Percentiles rank a stretch among this genome's conserved stretches.
Evolutionary conservation across 2,113 vertebrate species (phyloP).

Genomic region (Xyrauchen texanus): DNA sequence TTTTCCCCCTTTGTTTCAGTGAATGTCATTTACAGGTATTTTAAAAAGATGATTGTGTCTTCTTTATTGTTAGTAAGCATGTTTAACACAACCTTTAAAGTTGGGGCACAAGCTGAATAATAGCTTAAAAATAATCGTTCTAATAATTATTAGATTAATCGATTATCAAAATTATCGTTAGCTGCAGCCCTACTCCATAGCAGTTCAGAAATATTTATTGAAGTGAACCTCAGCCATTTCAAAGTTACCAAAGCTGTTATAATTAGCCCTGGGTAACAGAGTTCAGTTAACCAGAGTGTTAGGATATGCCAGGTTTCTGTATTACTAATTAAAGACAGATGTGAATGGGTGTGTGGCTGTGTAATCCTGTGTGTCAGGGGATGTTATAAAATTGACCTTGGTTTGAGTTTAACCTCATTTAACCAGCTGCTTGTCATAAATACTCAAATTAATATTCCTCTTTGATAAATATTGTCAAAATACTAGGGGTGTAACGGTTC

Average conservation of each 20-base stretch:
- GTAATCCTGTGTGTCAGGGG: conserved; percentile 6
- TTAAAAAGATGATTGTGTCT: too few species aligned
- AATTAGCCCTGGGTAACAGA: conserved; percentile 56
- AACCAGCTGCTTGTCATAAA: conserved; percentile 52
- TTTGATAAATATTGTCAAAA: conserved; percentile 1
- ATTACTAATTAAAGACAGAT: conserved; percentile 64
- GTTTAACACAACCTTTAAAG: too few species aligned
- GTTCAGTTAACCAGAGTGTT: conserved; percentile 38
- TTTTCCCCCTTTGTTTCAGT: too few species aligned
- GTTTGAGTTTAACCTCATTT: conserved; percentile 55
- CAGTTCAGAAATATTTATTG: conserved; percentile 52
- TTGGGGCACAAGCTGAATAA: too few species aligned
- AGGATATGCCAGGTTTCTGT: conserved; percentile 55
- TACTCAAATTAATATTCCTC: conserved; percentile 53
- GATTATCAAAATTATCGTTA: too few species aligned
- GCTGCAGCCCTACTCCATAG: background rate
- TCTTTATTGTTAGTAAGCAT: too few species aligned
- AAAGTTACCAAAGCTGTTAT: conserved; percentile 54
- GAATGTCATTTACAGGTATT: too few species aligned
- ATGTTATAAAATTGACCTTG: conserved; percentile 44
- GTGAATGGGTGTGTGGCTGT: conserved; percentile 49
- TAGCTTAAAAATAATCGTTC: too few species aligned
- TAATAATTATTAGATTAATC: too few species aligned
- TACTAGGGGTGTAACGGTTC: too few species aligned
- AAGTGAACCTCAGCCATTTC: conserved; percentile 32